phyloP scores from a whole-genome alignment of 2,888 invertebrate species.

The Xestia xanthographa region DNA sequence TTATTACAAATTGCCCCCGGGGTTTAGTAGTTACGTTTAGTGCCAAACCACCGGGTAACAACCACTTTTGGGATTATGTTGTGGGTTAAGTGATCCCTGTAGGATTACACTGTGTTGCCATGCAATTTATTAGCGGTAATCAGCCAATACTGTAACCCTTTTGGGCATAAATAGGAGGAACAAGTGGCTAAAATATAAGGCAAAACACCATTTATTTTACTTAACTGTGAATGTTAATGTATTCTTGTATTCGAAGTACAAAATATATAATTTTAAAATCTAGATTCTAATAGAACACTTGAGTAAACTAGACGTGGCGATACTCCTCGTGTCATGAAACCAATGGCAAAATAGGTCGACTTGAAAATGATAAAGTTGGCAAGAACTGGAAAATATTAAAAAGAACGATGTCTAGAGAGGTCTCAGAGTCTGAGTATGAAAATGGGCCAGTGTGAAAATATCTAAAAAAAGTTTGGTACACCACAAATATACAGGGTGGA shows the following conservation, averaged over 20 bases:
- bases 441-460: neutral
- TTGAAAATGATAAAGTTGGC: neutral
- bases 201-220: neutral
- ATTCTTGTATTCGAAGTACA: neutral
- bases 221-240: neutral
- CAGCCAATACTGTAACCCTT: neutral
- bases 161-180: neutral
- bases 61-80: constrained; percentile 51
- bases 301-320: neutral
- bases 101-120: constrained; percentile 27
- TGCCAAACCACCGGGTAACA: constrained; percentile 18
- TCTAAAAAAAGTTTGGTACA: neutral
- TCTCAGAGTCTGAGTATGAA: neutral
- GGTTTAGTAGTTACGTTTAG: constrained; percentile 27
- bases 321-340: neutral
- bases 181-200: neutral
- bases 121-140: constrained; percentile 35
- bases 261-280: neutral
- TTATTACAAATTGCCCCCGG: constrained; percentile 20
- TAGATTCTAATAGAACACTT: neutral
- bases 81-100: constrained; percentile 39
- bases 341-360: neutral
- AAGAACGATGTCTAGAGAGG: neutral
- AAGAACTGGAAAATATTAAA: neutral
- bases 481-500: neutral